Base-by-base conservation (phyloP, 2,888 invertebrate species). In the Malthinus seriepunctatus region DNA sequence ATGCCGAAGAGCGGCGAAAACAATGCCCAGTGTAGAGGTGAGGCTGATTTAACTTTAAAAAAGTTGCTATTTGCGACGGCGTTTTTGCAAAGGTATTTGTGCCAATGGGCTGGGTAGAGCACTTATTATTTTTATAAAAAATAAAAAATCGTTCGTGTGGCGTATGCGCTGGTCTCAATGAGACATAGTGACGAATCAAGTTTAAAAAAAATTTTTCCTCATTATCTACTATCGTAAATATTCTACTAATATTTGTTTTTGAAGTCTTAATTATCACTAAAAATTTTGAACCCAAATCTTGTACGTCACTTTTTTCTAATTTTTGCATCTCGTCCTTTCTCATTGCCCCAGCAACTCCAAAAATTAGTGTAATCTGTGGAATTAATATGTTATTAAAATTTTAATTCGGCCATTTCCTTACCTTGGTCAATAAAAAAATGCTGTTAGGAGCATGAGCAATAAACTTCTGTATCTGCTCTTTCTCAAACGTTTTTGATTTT, bases 301-400 rank as follows among this genome's bases (percentile, higher is more conserved):
- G 42, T 15, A 34, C 34, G 10, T 34, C 5, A 34, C 8, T 10
- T 2, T 3, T 34, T 34, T 34, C 34, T 10, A 34, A 34, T 3
- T 34, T 6, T 10, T n/a, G 3, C 3, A 34, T 2, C 10, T 34
- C 34, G 5, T 34, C 3, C 8, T 46, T 51, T 37, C 60, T 47
- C n/a, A 52, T n/a, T 5, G 48, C 60, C 9, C 56, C 60, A 52
- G 34, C 15, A 5, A 60, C 39, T 48, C 56, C 60, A 38, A 60
- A 56, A 61, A 61, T 61, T n/a, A 61, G 38, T 33, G 45, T 56
- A 38, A 61, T 45, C 56, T 57, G 47, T 47, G 8, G 42, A 42
- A 14, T 12, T n/a, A 9, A 42, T 42, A 7, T 42, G 14, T 14
- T 42, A 42, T 42, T 11, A 11, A 8, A 42, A 12, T 14, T 7